phyloP scores from a whole-genome alignment of 2,797 vertebrate species.

The Sus cebifrons region DNA sequence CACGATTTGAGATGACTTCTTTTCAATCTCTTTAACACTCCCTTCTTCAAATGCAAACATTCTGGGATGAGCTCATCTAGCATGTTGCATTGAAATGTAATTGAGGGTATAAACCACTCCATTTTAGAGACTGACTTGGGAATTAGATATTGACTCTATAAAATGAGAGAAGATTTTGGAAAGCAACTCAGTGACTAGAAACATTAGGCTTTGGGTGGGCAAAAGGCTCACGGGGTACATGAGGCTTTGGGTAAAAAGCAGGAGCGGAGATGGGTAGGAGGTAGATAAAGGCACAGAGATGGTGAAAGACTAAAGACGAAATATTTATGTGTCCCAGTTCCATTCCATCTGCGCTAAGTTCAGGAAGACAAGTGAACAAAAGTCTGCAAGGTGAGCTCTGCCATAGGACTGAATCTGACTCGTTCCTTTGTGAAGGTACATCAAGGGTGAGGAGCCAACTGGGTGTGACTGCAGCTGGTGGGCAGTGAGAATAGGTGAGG shows the following conservation, averaged over 20 bases:
- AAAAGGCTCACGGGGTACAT: background rate
- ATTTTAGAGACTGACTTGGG: background rate
- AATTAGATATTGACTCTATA: background rate
- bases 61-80: background rate
- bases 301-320: background rate
- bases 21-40: background rate
- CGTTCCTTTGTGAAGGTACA: background rate
- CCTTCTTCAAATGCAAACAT: background rate
- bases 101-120: background rate
- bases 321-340: background rate
- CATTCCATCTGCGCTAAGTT: background rate
- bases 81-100: background rate
- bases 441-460: background rate
- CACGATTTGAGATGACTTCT: background rate
- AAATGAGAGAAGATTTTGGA: background rate
- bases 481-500: background rate
- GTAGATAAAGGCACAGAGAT: background rate
- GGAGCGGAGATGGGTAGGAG: background rate
- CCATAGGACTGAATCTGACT: background rate
- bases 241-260: background rate
- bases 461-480: background rate
- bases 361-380: background rate
- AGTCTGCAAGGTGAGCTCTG: background rate
- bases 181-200: background rate
- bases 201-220: background rate